Evolutionary conservation across 2,888 invertebrate genomes (phyloP).

Genomic region (Bellardia bayeri): DNA sequence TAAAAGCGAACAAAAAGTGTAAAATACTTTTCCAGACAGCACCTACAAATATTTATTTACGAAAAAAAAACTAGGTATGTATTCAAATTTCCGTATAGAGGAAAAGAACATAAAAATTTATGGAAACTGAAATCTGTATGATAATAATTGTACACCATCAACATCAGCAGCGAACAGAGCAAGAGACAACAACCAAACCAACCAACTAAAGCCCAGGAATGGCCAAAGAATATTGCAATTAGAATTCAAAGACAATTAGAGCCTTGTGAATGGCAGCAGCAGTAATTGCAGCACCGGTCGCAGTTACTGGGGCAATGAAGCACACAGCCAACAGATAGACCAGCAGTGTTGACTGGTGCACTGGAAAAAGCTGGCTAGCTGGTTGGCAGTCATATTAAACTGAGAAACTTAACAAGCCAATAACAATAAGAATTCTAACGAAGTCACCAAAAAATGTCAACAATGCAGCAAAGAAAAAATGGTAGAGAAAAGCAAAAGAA

Average conservation of each 20-base stretch:
- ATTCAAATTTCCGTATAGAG: constrained; percentile 30
- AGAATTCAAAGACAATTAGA: constrained; percentile 72
- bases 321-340: not conserved
- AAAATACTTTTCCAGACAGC: constrained; percentile 16
- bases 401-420: constrained; percentile 73
- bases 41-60: constrained; percentile 21
- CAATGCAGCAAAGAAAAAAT: constrained; percentile 62
- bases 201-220: constrained; percentile 29
- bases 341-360: constrained; percentile 1
- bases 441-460: constrained; percentile 74
- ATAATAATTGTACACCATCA: constrained; percentile 64
- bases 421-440: constrained; percentile 73
- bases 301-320: constrained; percentile 53
- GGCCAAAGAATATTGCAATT: constrained; percentile 67
- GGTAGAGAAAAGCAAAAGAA: constrained; percentile 34
- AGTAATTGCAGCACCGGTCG: constrained; percentile 3
- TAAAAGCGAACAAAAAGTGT: not conserved
- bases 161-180: not conserved
- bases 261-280: constrained; percentile 43
- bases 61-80: not conserved
- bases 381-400: constrained; percentile 54
- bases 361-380: constrained; percentile 1
- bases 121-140: constrained; percentile 54
- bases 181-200: constrained; percentile 1
- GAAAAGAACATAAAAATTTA: constrained; percentile 53